phyloP scores from a whole-genome alignment of 2,797 vertebrate species.

The Rhinella marina region DNA sequence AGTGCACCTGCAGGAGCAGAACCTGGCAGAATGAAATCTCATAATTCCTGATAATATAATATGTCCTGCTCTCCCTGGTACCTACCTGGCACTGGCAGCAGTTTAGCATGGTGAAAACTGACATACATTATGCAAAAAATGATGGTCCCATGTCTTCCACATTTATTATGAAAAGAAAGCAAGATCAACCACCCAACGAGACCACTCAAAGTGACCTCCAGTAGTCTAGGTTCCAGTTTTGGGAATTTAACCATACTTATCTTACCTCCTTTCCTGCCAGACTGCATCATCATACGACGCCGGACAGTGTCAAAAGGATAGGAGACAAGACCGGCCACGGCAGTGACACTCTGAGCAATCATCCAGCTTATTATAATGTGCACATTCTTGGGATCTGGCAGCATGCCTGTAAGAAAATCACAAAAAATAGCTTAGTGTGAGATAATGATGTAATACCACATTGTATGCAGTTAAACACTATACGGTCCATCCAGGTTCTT shows the following conservation, averaged over 20 bases:
- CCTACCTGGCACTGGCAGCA: too few species aligned
- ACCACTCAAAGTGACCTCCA: neutral
- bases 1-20: too few species aligned
- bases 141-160: neutral
- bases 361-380: constrained; percentile 97
- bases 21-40: too few species aligned
- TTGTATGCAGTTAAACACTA: neutral
- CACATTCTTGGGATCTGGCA: constrained; percentile 98
- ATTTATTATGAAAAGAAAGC: neutral
- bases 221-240: neutral
- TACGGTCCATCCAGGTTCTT: neutral
- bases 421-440: neutral
- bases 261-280: constrained; percentile 97
- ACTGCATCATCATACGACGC: constrained; percentile 99
- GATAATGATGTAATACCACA: constrained; percentile 4
- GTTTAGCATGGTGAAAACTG: too few species aligned
- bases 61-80: too few species aligned
- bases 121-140: too few species aligned
- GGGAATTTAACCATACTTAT: neutral
- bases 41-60: too few species aligned
- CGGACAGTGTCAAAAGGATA: constrained; percentile 98
- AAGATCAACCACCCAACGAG: neutral
- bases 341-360: constrained; percentile 97
- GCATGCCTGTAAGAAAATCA: constrained; percentile 84
- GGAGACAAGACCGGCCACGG: constrained; percentile 89